These are phyloP conservation scores for Xanthorhoe spadicearia DNA, from an alignment of 2,888 invertebrate species.

Conservation along the genomic window DNA sequence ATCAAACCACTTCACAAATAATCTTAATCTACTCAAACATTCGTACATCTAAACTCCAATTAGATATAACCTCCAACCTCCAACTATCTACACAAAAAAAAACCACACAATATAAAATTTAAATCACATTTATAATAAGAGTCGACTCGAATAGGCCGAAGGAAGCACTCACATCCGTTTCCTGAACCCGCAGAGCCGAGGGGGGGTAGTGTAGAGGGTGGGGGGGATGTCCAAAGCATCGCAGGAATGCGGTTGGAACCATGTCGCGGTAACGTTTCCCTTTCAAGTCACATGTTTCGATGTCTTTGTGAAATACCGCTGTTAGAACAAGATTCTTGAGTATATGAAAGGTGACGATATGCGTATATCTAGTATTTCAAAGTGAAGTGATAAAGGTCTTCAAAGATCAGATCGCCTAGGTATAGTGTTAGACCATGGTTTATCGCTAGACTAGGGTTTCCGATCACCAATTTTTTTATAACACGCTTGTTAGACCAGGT, in stretches of 20 bases:
- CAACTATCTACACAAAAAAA: slow-evolving; percentile 37
- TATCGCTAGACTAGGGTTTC: too few relatives aligned
- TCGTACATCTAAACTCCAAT: slow-evolving; percentile 15
- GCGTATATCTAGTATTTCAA: background rate
- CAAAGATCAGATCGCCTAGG: too few relatives aligned
- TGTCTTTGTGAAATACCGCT: slow-evolving; percentile 28
- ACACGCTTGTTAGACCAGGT: too few relatives aligned
- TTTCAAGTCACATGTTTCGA: slow-evolving; percentile 24
- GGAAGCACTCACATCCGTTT: slow-evolving; percentile 55
- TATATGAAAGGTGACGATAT: background rate
- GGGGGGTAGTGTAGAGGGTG: background rate
- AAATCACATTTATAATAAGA: slow-evolving; percentile 45
- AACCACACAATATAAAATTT: slow-evolving; percentile 39
- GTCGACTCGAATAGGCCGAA: slow-evolving; percentile 47
- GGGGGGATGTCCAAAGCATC: slow-evolving; percentile 22
- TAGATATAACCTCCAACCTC: too few relatives aligned
- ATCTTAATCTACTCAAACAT: background rate
- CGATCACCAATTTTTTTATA: too few relatives aligned
- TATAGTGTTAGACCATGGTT: too few relatives aligned
- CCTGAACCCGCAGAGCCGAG: slow-evolving; percentile 45
- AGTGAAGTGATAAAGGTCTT: too few relatives aligned
- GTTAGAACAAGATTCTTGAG: background rate
- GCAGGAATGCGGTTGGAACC: slow-evolving; percentile 27
- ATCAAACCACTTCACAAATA: background rate
- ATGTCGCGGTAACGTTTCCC: slow-evolving; percentile 25